A percentile compares a stretch with the other conserved stretches of the same genome.
Evolutionary conservation across 2,113 vertebrate species (phyloP).

Genomic region (Pomatorhinus ruficollis): DNA sequence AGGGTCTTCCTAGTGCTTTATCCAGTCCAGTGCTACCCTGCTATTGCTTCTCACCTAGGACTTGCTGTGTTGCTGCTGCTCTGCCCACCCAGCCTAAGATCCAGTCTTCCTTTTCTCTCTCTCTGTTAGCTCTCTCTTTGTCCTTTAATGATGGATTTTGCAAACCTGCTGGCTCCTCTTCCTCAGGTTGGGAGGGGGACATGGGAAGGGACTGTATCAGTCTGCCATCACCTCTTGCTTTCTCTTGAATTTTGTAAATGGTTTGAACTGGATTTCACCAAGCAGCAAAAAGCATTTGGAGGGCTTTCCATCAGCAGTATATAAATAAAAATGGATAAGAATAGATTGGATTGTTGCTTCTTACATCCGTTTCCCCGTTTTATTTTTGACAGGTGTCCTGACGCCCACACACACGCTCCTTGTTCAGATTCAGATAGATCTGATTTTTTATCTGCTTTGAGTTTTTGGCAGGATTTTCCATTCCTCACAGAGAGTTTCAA

Average conservation of each 20-base stretch:
- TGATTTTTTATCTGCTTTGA: neutral
- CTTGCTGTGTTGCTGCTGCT: neutral
- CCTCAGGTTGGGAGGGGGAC: neutral
- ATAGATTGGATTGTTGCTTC: slow-evolving; percentile 45
- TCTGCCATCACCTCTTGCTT: neutral
- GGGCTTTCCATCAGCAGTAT: neutral
- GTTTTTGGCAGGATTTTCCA: slow-evolving; percentile 20
- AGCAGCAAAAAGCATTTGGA: slow-evolving; percentile 11
- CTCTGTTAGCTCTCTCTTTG: neutral
- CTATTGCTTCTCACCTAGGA: neutral
- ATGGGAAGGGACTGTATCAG: neutral
- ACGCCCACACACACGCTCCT: neutral
- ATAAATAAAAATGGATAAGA: slow-evolving; percentile 57
- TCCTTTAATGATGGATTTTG: neutral
- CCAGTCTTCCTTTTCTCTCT: neutral
- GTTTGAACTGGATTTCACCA: neutral
- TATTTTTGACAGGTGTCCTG: slow-evolving; percentile 52
- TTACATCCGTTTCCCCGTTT: slow-evolving; percentile 19
- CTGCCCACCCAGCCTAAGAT: neutral
- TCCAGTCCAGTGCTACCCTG: neutral
- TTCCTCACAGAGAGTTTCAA: neutral
- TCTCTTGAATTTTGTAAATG: neutral
- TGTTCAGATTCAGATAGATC: neutral
- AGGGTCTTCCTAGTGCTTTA: neutral
- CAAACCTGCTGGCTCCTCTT: neutral